Percentiles rank a stretch among this genome's conserved stretches.
Evolutionary conservation across 64 coral and sea anemone species (phyloP).

Genomic region (Dendronephthya gigantea): DNA sequence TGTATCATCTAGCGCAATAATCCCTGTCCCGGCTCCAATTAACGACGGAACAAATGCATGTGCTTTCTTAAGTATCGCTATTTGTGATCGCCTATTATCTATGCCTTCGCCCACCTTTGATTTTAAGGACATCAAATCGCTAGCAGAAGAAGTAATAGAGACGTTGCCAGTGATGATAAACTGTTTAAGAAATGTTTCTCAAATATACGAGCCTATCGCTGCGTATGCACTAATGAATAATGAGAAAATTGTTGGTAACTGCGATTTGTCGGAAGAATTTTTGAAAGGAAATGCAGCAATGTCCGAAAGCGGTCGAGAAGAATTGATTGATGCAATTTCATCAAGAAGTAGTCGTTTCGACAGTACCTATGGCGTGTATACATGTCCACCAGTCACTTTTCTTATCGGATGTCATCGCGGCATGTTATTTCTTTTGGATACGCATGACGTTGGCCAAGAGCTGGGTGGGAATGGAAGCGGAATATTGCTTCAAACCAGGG

Average conservation of each 20-base stretch:
- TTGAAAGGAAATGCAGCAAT: neutral
- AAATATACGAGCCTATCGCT: neutral
- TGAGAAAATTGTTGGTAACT: neutral
- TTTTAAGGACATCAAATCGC: neutral
- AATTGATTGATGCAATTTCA: neutral
- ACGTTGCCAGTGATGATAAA: neutral
- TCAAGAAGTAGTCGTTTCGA: neutral
- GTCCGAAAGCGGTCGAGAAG: neutral
- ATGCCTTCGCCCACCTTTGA: neutral
- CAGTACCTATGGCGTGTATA: neutral
- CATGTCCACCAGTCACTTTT: too few relatives aligned
- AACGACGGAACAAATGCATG: slow-evolving; percentile 9
- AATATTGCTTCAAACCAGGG: neutral
- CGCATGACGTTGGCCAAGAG: neutral
- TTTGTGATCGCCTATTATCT: neutral
- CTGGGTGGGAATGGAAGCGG: neutral
- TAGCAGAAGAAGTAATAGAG: neutral
- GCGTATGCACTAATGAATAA: neutral
- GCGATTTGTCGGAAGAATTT: slow-evolving; percentile 4
- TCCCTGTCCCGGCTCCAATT: neutral
- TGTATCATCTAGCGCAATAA: neutral
- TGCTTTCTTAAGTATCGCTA: neutral
- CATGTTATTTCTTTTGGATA: neutral
- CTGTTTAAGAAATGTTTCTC: neutral
- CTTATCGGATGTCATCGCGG: neutral